Conservation (phyloP, 2,888 invertebrate species). For the Cyclophora albipunctata region DNA sequence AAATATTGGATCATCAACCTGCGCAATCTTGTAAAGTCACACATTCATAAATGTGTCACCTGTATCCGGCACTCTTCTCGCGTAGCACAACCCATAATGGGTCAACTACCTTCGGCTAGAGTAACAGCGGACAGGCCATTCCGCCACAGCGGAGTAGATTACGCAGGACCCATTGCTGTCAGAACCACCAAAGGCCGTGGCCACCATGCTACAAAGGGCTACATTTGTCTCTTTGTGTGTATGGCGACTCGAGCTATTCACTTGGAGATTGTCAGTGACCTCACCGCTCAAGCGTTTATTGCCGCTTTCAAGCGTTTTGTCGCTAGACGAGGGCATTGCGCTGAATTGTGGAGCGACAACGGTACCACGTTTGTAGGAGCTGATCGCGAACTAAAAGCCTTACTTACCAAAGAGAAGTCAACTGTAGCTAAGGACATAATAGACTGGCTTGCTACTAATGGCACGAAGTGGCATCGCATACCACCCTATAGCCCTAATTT, state of each 20-base stretch:
- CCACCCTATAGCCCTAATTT: no score
- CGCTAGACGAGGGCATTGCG: constrained; percentile 15
- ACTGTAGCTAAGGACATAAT: no score
- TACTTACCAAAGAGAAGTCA: neutral
- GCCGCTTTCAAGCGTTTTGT: constrained; percentile 20
- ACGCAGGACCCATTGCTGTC: constrained; percentile 15
- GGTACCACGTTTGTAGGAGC: constrained; percentile 19
- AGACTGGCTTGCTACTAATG: no score
- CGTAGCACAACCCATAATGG: constrained; percentile 6
- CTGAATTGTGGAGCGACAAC: constrained; percentile 22
- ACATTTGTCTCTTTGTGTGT: no score
- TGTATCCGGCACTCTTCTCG: constrained; percentile 6
- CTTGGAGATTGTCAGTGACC: constrained; percentile 25
- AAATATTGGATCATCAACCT: constrained; percentile 16
- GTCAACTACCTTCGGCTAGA: constrained; percentile 8
- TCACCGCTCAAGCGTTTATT: constrained; percentile 11
- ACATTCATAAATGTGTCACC: constrained; percentile 2
- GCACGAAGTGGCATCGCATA: no score
- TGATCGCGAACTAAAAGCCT: neutral
- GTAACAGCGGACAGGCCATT: constrained; percentile 14
- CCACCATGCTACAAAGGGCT: constrained; percentile 10
- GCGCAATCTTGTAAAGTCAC: constrained; percentile 7
- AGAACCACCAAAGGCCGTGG: constrained; percentile 12
- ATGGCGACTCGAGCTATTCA: constrained; percentile 17
- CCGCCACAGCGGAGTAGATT: constrained; percentile 16